Evolutionary conservation across 2,113 vertebrate genomes (phyloP).

Genomic region (Rhagologus leucostigma): DNA sequence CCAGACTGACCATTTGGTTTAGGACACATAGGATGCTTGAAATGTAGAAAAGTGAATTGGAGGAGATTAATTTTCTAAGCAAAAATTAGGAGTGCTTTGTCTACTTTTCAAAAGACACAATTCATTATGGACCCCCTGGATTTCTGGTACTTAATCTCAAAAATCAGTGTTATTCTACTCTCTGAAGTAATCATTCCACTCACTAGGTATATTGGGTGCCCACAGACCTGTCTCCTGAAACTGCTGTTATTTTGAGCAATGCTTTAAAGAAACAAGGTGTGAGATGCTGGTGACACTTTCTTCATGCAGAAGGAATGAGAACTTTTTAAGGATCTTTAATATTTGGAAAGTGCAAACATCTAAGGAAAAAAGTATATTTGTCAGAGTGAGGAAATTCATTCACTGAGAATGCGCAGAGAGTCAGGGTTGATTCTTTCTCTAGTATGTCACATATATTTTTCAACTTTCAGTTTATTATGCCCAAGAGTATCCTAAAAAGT

Average conservation of each 20-base stretch:
- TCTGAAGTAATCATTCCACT: neutral
- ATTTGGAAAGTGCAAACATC: neutral
- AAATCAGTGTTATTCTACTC: accelerated
- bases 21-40: neutral
- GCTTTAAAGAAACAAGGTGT: neutral
- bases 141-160: neutral
- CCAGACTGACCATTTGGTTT: neutral
- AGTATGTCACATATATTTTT: neutral
- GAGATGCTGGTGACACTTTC: neutral
- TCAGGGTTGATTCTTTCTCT: neutral
- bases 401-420: neutral
- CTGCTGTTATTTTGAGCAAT: neutral
- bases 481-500: neutral
- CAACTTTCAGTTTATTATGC: neutral
- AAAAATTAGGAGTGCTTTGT: neutral
- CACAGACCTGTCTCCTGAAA: neutral
- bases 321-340: neutral
- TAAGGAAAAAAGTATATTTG: neutral
- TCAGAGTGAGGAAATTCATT: neutral
- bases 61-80: neutral
- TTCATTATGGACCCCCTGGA: neutral
- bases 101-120: neutral
- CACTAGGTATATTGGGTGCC: neutral
- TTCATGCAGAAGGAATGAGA: neutral
- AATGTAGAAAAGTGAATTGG: neutral